Base-by-base conservation (phyloP, 2,113 vertebrate species). In the Meles meles region DNA sequence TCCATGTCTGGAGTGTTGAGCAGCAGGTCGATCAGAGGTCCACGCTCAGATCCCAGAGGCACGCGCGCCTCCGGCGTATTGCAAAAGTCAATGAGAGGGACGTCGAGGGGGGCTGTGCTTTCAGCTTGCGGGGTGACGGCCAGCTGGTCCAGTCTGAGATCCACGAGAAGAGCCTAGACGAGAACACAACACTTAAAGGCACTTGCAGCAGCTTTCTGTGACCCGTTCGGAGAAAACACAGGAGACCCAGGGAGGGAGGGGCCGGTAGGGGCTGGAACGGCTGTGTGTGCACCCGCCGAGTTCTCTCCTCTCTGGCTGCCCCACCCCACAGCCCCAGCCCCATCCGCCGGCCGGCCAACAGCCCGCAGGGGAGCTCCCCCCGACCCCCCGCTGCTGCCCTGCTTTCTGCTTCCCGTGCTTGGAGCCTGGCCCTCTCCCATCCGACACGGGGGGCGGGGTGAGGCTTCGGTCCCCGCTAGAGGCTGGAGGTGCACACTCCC, bases 21-120 rank as follows among this genome's bases (percentile, higher is more conserved):
- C 95, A 94, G 76, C 25, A 99, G 98, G 93, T 99, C 99, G 4
- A 98, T 98, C 55, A 99, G 98, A 95, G 98, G 99, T 72, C 96
- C 96, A 2, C 88, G 97, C 18, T 98, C 98, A 90, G 88, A 81
- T 7, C 95, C 97, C 55, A 59, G 25, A 55, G 69, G 47, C 47
- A 6, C 1, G 9, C 1, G 93, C 0, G 96, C 57, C 86, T 98
- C 98, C 0, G 99, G 98, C 15, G 98, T 98, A 44, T 97, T 97
- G 57, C 98, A 97, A 81, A 99, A 98, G 93, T 99, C 98, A 39
- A 99, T 99, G 61, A 99, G 98, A 47, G 98, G 98, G 44, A 57
- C 88, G 9, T 93, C 76, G 0, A 0, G 4, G 1, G 6, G 82
- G 44, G 95, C 21, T 1, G 3, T 9, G 69, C 61, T 97, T 31